These are phyloP conservation scores for Pseudomugil tenellus DNA, from an alignment of 2,797 vertebrate genomes.

Conservation along the genomic window DNA sequence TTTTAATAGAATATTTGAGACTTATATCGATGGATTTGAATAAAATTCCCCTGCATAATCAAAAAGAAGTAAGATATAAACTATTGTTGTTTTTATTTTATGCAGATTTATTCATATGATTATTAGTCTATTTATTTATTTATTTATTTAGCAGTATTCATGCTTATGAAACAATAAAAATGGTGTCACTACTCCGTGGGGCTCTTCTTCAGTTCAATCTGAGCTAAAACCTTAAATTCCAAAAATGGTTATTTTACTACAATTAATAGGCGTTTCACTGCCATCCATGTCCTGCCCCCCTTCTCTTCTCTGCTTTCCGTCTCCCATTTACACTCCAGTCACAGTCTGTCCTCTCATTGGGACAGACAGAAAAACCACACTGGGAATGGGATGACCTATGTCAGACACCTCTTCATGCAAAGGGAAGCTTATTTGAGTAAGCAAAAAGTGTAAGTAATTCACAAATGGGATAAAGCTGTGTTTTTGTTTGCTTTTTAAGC, in stretches of 20 bases:
- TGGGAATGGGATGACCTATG: slow-evolving; percentile 73
- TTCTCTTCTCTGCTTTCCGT: slow-evolving; percentile 30
- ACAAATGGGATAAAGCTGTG: slow-evolving; percentile 70
- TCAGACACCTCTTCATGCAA: slow-evolving; percentile 58
- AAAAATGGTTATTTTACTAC: slow-evolving; percentile 4
- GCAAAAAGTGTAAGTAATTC: slow-evolving; percentile 45
- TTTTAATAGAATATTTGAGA: not conserved
- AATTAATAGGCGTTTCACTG: slow-evolving; percentile 51
- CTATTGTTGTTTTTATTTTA: not conserved
- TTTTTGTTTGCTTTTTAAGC: not conserved
- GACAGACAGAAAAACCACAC: slow-evolving; percentile 47
- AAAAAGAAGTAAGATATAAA: not conserved
- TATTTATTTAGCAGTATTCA: not conserved
- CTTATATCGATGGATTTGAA: slow-evolving; percentile 11
- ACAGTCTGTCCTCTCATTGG: slow-evolving; percentile 52
- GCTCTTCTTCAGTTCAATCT: not conserved
- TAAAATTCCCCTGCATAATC: too few species aligned
- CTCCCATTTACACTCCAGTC: slow-evolving; percentile 39
- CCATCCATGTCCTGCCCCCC: slow-evolving; percentile 60
- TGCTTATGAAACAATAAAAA: not conserved
- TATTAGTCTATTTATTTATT: not conserved
- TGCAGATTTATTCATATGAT: not conserved
- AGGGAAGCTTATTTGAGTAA: slow-evolving; percentile 38
- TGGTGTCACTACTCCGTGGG: not conserved
- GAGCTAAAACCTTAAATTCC: not conserved